phyloP scores from a whole-genome alignment of 2,888 invertebrate genomes.

The Tryphoninae sp. region DNA sequence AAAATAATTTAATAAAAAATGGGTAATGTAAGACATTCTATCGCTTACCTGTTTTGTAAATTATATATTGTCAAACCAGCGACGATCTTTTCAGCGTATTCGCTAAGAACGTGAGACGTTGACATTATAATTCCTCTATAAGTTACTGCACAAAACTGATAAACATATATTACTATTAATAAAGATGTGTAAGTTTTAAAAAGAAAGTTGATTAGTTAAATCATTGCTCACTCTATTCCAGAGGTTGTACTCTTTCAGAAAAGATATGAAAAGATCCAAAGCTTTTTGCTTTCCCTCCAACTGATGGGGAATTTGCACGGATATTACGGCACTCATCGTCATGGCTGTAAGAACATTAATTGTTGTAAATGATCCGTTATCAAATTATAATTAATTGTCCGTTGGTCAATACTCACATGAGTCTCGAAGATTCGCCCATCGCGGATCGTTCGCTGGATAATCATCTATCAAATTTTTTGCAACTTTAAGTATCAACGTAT shows the following conservation, averaged over 20 bases:
- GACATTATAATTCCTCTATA: slow-evolving; percentile 82
- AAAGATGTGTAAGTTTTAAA: neutral
- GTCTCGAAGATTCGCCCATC: slow-evolving; percentile 84
- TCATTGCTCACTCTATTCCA: slow-evolving; percentile 84
- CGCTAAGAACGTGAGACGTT: slow-evolving; percentile 85
- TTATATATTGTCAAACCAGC: slow-evolving; percentile 88
- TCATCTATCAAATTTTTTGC: slow-evolving; percentile 93
- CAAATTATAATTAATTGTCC: slow-evolving; percentile 23
- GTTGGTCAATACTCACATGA: slow-evolving; percentile 70
- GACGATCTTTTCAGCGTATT: slow-evolving; percentile 91
- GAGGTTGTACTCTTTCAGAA: slow-evolving; percentile 87
- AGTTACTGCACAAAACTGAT: slow-evolving; percentile 81
- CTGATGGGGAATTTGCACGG: slow-evolving; percentile 93
- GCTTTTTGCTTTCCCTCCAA: slow-evolving; percentile 94
- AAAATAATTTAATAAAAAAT: neutral
- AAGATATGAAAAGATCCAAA: slow-evolving; percentile 88
- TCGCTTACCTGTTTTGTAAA: slow-evolving; percentile 83
- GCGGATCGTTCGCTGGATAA: slow-evolving; percentile 93
- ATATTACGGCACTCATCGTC: slow-evolving; percentile 81
- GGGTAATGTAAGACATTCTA: neutral
- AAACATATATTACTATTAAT: slow-evolving; percentile 40
- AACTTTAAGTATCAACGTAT: slow-evolving; percentile 85
- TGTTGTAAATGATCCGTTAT: neutral
- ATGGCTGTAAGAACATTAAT: slow-evolving; percentile 70
- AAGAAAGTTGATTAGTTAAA: neutral